phyloP scores from a whole-genome alignment of 2,888 invertebrate species.

The Ormyrus nitidulus region DNA sequence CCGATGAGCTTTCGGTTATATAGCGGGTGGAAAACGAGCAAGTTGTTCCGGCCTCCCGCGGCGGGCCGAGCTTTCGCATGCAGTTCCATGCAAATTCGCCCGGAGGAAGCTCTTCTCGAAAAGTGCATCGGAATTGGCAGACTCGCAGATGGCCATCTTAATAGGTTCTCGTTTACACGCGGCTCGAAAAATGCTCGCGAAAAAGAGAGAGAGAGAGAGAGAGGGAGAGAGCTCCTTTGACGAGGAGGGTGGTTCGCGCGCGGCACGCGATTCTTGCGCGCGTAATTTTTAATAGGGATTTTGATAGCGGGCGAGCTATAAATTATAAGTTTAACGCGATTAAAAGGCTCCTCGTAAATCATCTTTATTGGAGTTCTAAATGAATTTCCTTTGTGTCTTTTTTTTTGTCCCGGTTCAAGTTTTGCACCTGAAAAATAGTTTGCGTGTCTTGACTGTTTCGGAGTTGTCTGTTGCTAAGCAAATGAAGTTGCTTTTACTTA shows the following conservation, averaged over 20 bases:
- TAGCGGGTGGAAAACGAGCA: conserved; percentile 10
- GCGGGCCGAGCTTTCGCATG: not conserved
- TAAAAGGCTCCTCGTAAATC: not conserved
- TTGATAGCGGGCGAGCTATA: not conserved
- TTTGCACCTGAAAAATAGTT: too few relatives aligned
- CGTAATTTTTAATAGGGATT: conserved; percentile 11
- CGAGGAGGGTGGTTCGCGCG: not conserved
- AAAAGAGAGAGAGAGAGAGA: not conserved
- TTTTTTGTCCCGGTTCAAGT: too few relatives aligned
- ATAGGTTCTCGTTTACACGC: conserved; percentile 1
- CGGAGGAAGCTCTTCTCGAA: not conserved
- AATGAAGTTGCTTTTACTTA: too few relatives aligned
- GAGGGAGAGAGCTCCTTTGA: not conserved
- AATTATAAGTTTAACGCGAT: not conserved
- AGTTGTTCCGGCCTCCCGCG: conserved; percentile 13
- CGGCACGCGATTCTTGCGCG: conserved; percentile 8
- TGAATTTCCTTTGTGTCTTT: too few relatives aligned
- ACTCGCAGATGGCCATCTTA: conserved; percentile 28
- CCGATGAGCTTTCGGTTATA: conserved; percentile 36
- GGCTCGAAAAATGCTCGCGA: not conserved
- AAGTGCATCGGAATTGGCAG: not conserved
- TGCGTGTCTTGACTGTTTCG: too few relatives aligned
- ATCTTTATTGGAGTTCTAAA: too few relatives aligned
- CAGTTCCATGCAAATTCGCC: conserved; percentile 30
- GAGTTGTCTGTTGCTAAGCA: too few relatives aligned